Percentiles rank a stretch among this genome's conserved stretches.
phyloP scores from a whole-genome alignment of 2,797 vertebrate genomes.

The Tachyglossus aculeatus region DNA sequence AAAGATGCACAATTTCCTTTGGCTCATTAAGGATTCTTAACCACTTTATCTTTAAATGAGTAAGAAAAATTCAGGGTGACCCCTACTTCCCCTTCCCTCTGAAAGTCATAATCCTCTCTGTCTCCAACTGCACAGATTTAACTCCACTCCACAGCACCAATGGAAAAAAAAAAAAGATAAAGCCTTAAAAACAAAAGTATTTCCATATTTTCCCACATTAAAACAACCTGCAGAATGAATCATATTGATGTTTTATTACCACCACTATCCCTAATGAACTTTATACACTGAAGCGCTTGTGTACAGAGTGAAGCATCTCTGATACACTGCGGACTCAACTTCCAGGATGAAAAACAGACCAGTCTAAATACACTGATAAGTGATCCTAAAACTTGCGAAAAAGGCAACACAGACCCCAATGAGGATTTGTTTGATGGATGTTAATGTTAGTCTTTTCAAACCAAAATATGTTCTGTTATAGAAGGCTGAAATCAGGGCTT shows the following conservation, averaged over 20 bases:
- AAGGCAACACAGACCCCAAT: slow-evolving; percentile 48
- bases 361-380: slow-evolving; percentile 18
- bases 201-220: background rate
- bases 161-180: slow-evolving; percentile 19
- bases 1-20: slow-evolving; percentile 37
- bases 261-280: slow-evolving; percentile 29
- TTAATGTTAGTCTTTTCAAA: slow-evolving; percentile 56
- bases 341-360: slow-evolving; percentile 45
- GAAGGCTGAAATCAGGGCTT: slow-evolving; percentile 64
- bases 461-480: slow-evolving; percentile 60
- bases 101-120: slow-evolving; percentile 44
- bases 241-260: slow-evolving; percentile 17
- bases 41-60: slow-evolving; percentile 12
- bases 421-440: slow-evolving; percentile 60
- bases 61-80: slow-evolving; percentile 30
- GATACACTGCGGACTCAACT: slow-evolving; percentile 44
- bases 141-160: background rate
- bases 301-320: slow-evolving; percentile 33
- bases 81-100: background rate
- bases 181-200: slow-evolving; percentile 36
- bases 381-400: slow-evolving; percentile 53
- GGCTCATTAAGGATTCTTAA: slow-evolving; percentile 31
- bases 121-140: slow-evolving; percentile 10
- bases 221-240: background rate
- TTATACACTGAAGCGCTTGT: slow-evolving; percentile 29